Conservation (phyloP, 2,888 invertebrate species). For the Drosophila glabriapex region DNA sequence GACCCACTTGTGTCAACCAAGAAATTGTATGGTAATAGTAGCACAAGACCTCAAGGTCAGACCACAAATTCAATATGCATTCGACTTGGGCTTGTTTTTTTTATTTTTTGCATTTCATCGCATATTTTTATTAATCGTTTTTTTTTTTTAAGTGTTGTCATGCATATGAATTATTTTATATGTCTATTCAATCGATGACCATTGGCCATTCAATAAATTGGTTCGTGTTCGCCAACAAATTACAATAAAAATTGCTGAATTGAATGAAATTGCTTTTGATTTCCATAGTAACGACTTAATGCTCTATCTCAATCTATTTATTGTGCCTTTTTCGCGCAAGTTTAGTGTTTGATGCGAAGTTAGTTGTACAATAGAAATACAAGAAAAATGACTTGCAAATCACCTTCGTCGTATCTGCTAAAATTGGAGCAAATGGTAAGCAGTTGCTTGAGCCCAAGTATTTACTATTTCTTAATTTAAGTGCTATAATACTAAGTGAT, state of each 20-base stretch:
- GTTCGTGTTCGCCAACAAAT: slow-evolving; percentile 15
- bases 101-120: background rate
- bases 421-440: slow-evolving; percentile 84
- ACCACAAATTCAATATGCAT: slow-evolving; percentile 16
- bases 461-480: slow-evolving; percentile 9
- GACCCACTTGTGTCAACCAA: slow-evolving; percentile 33
- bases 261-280: slow-evolving; percentile 3
- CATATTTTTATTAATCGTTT: slow-evolving; percentile 3
- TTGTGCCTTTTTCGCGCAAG: background rate
- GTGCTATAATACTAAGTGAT: slow-evolving; percentile 26
- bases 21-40: slow-evolving; percentile 31
- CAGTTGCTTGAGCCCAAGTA: slow-evolving; percentile 10
- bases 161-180: slow-evolving; percentile 33
- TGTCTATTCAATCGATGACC: slow-evolving; percentile 7
- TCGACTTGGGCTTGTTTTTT: background rate
- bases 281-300: slow-evolving; percentile 9
- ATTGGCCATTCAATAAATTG: slow-evolving; percentile 22
- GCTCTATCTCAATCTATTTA: slow-evolving; percentile 17
- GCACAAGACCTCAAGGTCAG: slow-evolving; percentile 32
- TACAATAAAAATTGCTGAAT: slow-evolving; percentile 24
- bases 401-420: slow-evolving; percentile 71
- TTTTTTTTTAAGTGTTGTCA: slow-evolving; percentile 38
- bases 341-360: background rate
- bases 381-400: slow-evolving; percentile 55
- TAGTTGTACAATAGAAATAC: slow-evolving; percentile 1